phyloP scores from a whole-genome alignment of 2,113 vertebrate species.

The Syngnathus typhle region DNA sequence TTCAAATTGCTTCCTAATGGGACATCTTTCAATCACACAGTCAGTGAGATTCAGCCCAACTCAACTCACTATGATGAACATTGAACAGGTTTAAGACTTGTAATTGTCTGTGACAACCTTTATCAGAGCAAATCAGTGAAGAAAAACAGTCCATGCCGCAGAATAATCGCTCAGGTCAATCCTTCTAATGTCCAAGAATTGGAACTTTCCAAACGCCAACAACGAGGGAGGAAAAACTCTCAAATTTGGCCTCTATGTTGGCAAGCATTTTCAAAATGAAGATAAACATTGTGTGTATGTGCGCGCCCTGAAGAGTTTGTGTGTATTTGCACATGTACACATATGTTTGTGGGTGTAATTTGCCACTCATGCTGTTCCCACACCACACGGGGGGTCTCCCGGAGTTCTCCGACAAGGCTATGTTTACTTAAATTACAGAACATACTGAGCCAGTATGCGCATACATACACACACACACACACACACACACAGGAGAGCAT shows the following conservation, averaged over 20 bases:
- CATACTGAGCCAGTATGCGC: conserved; percentile 22
- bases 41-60: background rate
- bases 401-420: conserved; percentile 43
- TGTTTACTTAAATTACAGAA: conserved; percentile 53
- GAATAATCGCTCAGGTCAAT: too few relatives aligned
- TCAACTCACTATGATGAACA: background rate
- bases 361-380: conserved; percentile 43
- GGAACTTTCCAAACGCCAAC: too few relatives aligned
- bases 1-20: too few relatives aligned
- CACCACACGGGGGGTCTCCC: conserved; percentile 41
- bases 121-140: background rate
- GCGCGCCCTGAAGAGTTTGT: conserved; percentile 20
- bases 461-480: conserved; percentile 11
- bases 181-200: too few relatives aligned
- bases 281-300: conserved; percentile 6
- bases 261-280: too few relatives aligned
- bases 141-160: too few relatives aligned
- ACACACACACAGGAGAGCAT: background rate
- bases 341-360: conserved; percentile 19
- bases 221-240: too few relatives aligned
- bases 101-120: background rate
- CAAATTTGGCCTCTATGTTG: too few relatives aligned
- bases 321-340: conserved; percentile 7
- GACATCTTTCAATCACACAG: too few relatives aligned
- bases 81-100: background rate